Evolutionary conservation across 2,113 vertebrate species (phyloP), one percentile per base, ranked within the genome.

Genomic region (Pseudorectes ferrugineus): DNA sequence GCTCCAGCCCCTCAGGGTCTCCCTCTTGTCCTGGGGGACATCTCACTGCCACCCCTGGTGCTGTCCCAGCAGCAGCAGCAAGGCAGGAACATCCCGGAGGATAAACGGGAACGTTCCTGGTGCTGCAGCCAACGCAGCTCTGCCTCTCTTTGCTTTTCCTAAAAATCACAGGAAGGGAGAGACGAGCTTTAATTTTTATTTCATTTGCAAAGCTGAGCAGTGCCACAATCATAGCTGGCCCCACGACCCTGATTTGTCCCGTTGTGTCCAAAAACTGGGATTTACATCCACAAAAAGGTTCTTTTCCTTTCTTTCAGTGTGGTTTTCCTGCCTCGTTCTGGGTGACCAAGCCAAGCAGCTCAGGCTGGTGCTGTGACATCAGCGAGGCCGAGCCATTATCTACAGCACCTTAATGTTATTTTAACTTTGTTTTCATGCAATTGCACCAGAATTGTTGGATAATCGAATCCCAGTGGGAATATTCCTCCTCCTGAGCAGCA

Each of bases 1-100:
- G 0, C 63, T 54, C 45, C 63, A 52, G 73, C 63, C 54, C 54
- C 63, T 61, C 54, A n/a, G n/a, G 0, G 0, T 0, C 63, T 45
- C 82, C 23, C 5, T 18, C n/a, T 6, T 28, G 33, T 33, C 45
- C 6, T 1, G 2, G 49, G 57, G 48, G 4, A 42, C 38, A 25
- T 7, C 29, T 46, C 13, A 0, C 8, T 26, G 55, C 61, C 51
- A 68, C 11, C 0, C 62, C 51, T 1, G n/a, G 15, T 25, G 6
- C n/a, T 28, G 0, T 1, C 7, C 2, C 26, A 22, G 42, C n/a
- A 4, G n/a, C 4, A 2, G 42, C n/a, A 4, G n/a, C 4, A 2
- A 29, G 46, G 20, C 38, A 58, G 49, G 26, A 8, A n/a, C 3
- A 52, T 48, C 48, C 6, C 5, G 14, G 5, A 11, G 68, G 35